Percentiles rank a stretch among this genome's conserved stretches.
Conservation (phyloP, 2,113 vertebrate genomes). For the Triplophysa siluroides region DNA sequence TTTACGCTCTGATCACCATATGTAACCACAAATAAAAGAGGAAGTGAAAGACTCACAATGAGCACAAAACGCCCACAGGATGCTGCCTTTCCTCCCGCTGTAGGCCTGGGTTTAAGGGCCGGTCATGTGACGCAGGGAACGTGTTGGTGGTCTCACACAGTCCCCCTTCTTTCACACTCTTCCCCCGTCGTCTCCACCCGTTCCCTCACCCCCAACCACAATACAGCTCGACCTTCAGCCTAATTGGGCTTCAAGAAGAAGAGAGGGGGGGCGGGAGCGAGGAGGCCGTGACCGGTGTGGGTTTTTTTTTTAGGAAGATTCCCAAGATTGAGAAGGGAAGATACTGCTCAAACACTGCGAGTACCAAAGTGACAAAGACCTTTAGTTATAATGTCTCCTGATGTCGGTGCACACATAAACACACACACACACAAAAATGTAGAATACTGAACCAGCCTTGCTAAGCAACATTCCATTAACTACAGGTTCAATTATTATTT, state of each 20-base stretch:
- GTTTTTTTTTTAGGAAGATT: conserved; percentile 60
- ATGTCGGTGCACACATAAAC: not conserved
- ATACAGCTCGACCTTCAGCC: conserved; percentile 67
- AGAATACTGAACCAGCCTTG: no score
- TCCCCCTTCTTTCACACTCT: conserved; percentile 43
- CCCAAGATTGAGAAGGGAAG: conserved; percentile 64
- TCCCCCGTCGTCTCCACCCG: conserved; percentile 44
- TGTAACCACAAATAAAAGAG: conserved; percentile 38
- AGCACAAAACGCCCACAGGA: conserved; percentile 60
- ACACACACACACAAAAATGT: not conserved
- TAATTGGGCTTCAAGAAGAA: conserved; percentile 72
- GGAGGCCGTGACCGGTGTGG: conserved; percentile 61
- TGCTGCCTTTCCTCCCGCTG: conserved; percentile 59
- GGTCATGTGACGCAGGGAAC: conserved; percentile 65
- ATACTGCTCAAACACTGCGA: conserved; percentile 19
- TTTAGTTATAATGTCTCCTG: conserved; percentile 46
- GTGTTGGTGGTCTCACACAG: conserved; percentile 73
- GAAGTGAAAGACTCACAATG: conserved; percentile 43
- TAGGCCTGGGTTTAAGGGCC: conserved; percentile 57
- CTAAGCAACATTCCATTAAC: no score
- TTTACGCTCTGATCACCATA: conserved; percentile 54
- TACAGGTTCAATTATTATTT: no score
- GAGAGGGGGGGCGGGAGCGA: conserved; percentile 51
- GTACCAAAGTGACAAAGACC: conserved; percentile 55
- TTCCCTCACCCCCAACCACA: conserved; percentile 60